Percentiles rank a stretch among this genome's conserved stretches.
Evolutionary conservation across 2,113 vertebrate genomes (phyloP).

Genomic region (Prochilodus magdalenae): DNA sequence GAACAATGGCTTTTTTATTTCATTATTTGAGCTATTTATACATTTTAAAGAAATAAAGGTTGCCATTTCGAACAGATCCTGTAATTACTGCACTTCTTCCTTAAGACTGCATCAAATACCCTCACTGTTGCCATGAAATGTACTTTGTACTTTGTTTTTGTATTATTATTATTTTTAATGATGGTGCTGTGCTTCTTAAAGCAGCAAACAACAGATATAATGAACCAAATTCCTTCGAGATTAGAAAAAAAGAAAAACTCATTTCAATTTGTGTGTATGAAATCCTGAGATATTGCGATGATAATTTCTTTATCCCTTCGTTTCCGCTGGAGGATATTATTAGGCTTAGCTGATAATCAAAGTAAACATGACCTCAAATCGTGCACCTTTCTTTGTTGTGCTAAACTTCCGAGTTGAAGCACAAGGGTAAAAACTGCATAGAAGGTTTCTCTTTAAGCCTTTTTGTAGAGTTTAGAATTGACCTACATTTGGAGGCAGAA

Average conservation of each 20-base stretch:
- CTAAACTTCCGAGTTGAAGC: background rate
- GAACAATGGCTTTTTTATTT: slow-evolving; percentile 11
- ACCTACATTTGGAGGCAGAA: slow-evolving; percentile 27
- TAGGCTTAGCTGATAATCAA: background rate
- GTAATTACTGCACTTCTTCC: background rate
- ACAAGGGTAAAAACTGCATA: slow-evolving; percentile 17
- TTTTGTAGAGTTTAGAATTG: slow-evolving; percentile 13
- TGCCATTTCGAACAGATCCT: background rate
- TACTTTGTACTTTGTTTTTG: too few relatives aligned
- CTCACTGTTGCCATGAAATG: too few relatives aligned
- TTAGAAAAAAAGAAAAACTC: slow-evolving; percentile 3
- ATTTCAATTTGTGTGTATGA: background rate
- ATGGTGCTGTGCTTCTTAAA: background rate
- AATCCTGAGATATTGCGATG: background rate
- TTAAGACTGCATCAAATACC: background rate
- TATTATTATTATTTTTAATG: too few relatives aligned
- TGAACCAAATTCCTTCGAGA: slow-evolving; percentile 8
- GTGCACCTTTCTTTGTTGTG: background rate
- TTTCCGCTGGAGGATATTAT: background rate
- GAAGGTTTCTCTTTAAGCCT: slow-evolving; percentile 22
- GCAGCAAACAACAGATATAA: background rate
- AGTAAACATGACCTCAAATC: background rate
- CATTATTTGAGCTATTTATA: slow-evolving; percentile 9
- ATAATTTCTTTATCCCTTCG: background rate
- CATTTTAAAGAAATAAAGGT: slow-evolving; percentile 11